phyloP scores from a whole-genome alignment of 2,113 vertebrate genomes.

The Piprites chloris region DNA sequence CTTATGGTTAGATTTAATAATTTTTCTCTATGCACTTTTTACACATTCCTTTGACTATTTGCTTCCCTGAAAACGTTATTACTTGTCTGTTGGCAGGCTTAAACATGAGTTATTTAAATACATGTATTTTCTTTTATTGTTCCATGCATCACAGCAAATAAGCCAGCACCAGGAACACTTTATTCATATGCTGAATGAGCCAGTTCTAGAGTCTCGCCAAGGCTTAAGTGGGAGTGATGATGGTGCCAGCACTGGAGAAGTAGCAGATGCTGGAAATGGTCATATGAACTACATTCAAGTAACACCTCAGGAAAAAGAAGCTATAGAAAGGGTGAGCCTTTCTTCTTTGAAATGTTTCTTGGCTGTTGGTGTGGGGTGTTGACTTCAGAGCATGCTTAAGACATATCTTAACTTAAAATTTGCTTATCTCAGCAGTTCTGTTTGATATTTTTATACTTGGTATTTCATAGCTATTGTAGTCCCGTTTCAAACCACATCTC shows the following conservation, averaged over 20 bases:
- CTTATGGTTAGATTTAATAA: not conserved
- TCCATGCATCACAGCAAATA: conserved; percentile 83
- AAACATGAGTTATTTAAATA: not conserved
- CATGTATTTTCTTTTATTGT: conserved; percentile 28
- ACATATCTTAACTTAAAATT: not conserved
- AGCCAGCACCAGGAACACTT: conserved; percentile 95
- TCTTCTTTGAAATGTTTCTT: not conserved
- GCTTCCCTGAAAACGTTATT: not conserved
- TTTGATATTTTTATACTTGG: not conserved
- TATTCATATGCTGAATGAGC: conserved; percentile 96
- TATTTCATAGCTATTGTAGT: not conserved
- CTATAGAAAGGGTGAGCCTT: conserved; percentile 91
- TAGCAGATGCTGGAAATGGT: conserved; percentile 79
- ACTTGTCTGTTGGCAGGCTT: not conserved
- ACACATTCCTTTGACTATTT: not conserved
- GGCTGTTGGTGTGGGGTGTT: not conserved
- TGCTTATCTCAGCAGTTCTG: not conserved
- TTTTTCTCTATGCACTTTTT: not conserved
- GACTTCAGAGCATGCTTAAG: not conserved
- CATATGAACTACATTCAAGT: conserved; percentile 97
- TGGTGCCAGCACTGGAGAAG: conserved; percentile 61
- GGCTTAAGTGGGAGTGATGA: conserved; percentile 59
- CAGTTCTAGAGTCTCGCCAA: conserved; percentile 82
- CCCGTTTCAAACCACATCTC: not conserved
- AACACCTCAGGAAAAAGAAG: conserved; percentile 97